Base-by-base conservation (phyloP, 1,140 invertebrate species). In the Drosophila sechellia region DNA sequence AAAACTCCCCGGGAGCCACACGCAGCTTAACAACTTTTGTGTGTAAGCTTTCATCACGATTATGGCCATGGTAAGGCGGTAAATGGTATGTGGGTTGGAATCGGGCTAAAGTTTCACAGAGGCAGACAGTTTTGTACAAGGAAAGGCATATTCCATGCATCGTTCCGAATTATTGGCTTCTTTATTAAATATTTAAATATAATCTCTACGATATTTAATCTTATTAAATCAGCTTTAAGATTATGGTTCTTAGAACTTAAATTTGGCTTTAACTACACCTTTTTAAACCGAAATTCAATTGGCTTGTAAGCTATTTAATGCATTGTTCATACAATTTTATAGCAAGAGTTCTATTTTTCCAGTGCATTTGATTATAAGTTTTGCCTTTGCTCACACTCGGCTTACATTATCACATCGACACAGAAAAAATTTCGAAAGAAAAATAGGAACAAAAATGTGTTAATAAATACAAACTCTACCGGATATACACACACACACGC, bases 381-480 rank as follows among this genome's bases (percentile, higher is more conserved):
- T 42, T 25, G 2, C 6, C 17, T 15, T 64, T 45, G 31, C 34
- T 17, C 34, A 53, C 34, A 39, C 4, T 1, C 12, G 10, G 8
- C 13, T 35, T 53, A 34, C 60, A 50, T 53, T 56, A 56, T 37
- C 45, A 39, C 45, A 39, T 27, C 31, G 6, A 49, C 20, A 20
- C 17, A 3, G 8, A 40, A 31, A 40, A 71, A 72, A 48, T n/a
- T 48, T 22, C 25, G 40, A 27, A 27, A 31, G 13, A 55, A 39
- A 34, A 55, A 42, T 37, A 15, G n/a, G 15, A 27, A 57, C 15
- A 31, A 34, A 63, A 77, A 77, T 63, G 64, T 77, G 73, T 70
- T 77, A 63, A 77, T 77, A 70, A 69, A 77, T 63, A 57, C 57
- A 59, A 59, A 40, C 31, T 55, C 42, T 37, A 17, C 15, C 50